phyloP scores from a whole-genome alignment of 2,888 invertebrate species.

The Cheilosia scutellata region DNA sequence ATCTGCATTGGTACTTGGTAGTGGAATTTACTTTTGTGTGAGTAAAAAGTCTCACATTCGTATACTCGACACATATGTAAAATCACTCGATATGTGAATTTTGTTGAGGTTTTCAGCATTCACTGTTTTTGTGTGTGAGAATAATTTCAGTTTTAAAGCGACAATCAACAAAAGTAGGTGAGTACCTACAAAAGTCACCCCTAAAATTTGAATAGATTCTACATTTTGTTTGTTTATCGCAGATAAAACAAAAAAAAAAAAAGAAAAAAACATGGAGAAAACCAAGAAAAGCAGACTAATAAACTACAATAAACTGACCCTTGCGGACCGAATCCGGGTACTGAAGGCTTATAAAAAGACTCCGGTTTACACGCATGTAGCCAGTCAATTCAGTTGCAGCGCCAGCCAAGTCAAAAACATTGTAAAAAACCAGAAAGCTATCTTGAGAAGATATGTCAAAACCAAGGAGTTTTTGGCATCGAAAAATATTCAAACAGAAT shows the following conservation, averaged over 20 bases:
- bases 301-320: background rate
- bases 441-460: slow-evolving; percentile 12
- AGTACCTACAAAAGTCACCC: background rate
- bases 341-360: background rate
- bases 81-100: background rate
- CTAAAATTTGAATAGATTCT: no score
- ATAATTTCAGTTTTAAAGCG: background rate
- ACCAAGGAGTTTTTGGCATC: background rate
- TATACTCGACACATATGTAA: background rate
- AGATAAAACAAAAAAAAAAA: no score
- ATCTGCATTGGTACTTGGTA: background rate
- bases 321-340: slow-evolving; percentile 16
- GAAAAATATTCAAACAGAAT: background rate
- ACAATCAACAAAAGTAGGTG: background rate
- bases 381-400: slow-evolving; percentile 26
- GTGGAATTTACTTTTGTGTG: background rate
- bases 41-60: background rate
- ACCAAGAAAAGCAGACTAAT: background rate
- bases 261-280: background rate
- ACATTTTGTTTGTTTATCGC: background rate
- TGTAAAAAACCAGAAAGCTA: background rate
- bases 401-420: slow-evolving; percentile 10
- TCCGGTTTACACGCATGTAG: background rate
- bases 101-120: background rate
- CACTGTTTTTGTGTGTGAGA: background rate